A percentile compares a stretch with the other conserved stretches of the same genome.
These are phyloP conservation scores for Dendrocincla tyrannina DNA, from an alignment of 2,797 vertebrate genomes.

Conservation along the genomic window DNA sequence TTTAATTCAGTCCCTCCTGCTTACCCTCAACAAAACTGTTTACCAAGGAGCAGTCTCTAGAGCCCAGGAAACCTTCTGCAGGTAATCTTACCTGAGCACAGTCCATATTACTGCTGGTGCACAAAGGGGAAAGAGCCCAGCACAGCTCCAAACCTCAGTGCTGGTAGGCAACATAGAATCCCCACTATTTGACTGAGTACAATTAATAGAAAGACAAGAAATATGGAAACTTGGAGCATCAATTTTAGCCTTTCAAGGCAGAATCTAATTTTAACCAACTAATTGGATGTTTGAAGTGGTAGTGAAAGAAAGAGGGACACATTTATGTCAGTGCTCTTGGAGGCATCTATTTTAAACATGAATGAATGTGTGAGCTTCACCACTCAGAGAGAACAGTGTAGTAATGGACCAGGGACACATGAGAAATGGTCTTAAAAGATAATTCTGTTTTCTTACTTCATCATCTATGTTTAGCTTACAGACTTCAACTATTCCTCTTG, in stretches of 20 bases:
- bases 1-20: neutral
- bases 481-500: neutral
- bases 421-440: neutral
- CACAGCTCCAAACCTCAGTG: neutral
- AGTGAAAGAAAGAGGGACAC: neutral
- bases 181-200: neutral
- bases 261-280: slow-evolving; percentile 46
- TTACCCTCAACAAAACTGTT: neutral
- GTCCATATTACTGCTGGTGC: neutral
- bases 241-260: slow-evolving; percentile 20
- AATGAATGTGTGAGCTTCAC: neutral
- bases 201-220: neutral
- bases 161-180: neutral
- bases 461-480: neutral
- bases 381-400: neutral
- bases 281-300: neutral
- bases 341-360: slow-evolving; percentile 22
- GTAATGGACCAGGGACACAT: neutral
- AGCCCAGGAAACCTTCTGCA: neutral
- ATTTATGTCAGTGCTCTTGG: neutral
- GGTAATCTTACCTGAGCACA: neutral
- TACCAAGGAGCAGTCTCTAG: neutral
- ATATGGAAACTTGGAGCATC: slow-evolving; percentile 27
- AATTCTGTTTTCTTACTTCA: neutral
- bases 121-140: neutral